A percentile compares a stretch with the other conserved stretches of the same genome.
Evolutionary conservation across 2,888 invertebrate genomes (phyloP).

Genomic region (Tiliacea aurago): DNA sequence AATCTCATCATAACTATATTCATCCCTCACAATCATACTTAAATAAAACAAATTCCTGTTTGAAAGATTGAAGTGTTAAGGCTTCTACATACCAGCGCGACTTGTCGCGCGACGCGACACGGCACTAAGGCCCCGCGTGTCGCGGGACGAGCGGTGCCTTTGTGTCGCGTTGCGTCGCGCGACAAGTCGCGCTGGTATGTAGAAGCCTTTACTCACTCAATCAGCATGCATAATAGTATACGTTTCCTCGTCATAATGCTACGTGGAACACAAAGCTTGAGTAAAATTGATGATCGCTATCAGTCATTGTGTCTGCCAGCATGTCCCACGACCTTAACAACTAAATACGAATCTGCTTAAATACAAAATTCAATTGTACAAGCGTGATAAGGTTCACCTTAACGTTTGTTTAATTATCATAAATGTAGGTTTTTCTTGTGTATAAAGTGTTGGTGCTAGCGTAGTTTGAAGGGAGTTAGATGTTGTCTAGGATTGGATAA

Average conservation of each 20-base stretch:
- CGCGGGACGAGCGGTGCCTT: too few relatives aligned
- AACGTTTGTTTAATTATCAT: conserved; percentile 71
- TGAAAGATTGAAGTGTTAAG: conserved; percentile 63
- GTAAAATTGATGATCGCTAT: conserved; percentile 86
- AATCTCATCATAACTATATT: conserved; percentile 18
- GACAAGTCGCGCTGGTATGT: too few relatives aligned
- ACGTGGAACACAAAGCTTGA: conserved; percentile 77
- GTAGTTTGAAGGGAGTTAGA: conserved; percentile 17
- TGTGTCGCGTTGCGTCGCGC: too few relatives aligned
- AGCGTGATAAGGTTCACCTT: conserved; percentile 75
- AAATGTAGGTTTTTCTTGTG: conserved; percentile 69
- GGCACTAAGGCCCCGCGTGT: too few relatives aligned
- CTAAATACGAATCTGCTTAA: conserved; percentile 70
- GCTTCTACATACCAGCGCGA: too few relatives aligned
- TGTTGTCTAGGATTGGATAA: conserved; percentile 5
- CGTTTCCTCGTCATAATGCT: conserved; percentile 72
- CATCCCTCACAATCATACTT: conserved; percentile 18
- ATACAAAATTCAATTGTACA: conserved; percentile 80
- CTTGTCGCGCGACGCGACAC: too few relatives aligned
- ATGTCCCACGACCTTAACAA: conserved; percentile 86
- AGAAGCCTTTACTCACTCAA: conserved; percentile 57
- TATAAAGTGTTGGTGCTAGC: conserved; percentile 43
- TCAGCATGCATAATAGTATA: conserved; percentile 56
- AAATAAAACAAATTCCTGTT: conserved; percentile 60
- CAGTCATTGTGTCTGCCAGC: conserved; percentile 71